These are phyloP conservation scores for Tolmerus cingulatus DNA, from an alignment of 2,888 invertebrate species.

Conservation along the genomic window DNA sequence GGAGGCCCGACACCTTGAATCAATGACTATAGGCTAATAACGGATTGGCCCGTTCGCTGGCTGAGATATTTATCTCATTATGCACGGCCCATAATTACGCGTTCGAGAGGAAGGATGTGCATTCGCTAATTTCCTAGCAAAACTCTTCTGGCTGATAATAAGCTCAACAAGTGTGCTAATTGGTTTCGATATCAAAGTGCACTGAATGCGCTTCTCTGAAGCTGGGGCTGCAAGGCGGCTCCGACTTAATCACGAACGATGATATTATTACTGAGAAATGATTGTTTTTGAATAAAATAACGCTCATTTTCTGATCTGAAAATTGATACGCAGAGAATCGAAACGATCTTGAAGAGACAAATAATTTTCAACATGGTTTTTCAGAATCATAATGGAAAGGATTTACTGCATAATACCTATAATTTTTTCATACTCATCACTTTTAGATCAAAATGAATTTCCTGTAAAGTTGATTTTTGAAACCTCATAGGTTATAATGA, in stretches of 20 bases:
- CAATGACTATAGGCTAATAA: constrained; percentile 6
- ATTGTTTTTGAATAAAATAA: not conserved
- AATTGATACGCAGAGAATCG: not conserved
- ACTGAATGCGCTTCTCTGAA: not conserved
- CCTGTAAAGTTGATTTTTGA: too few relatives aligned
- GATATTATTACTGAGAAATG: not conserved
- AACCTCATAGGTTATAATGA: too few relatives aligned
- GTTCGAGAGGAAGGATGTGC: constrained; percentile 14
- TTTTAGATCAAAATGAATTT: too few relatives aligned
- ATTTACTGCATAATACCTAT: too few relatives aligned
- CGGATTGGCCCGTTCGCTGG: not conserved
- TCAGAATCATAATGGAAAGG: too few relatives aligned
- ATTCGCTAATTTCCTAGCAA: constrained; percentile 14
- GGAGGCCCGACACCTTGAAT: constrained; percentile 15
- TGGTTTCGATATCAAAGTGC: not conserved
- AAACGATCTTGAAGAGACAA: too few relatives aligned
- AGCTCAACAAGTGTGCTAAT: constrained; percentile 26
- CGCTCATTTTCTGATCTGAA: not conserved
- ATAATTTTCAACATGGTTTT: too few relatives aligned
- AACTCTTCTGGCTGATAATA: not conserved
- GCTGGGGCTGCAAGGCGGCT: not conserved
- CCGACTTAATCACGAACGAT: not conserved
- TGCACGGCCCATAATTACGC: not conserved
- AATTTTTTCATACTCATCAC: too few relatives aligned
- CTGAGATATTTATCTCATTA: constrained; percentile 29